Evolutionary conservation across 1,140 invertebrate species (phyloP).

Genomic region (Drosophila carrolli): DNA sequence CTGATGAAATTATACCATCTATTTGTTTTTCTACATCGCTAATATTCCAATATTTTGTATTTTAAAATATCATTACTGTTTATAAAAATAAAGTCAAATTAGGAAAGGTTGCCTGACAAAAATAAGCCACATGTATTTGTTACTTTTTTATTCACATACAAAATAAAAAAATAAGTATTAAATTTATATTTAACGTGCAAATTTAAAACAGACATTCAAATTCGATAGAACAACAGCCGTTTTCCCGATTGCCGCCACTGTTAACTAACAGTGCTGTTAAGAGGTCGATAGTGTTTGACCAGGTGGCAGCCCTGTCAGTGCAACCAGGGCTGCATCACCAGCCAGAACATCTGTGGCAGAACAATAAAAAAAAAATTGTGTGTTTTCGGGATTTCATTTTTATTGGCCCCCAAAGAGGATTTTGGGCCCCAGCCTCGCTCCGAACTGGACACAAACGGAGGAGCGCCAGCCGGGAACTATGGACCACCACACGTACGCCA

Average conservation of each 20-base stretch:
- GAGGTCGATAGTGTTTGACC: too few relatives aligned
- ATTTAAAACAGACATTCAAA: not conserved
- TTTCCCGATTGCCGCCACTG: not conserved
- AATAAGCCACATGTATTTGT: too few relatives aligned
- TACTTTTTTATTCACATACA: too few relatives aligned
- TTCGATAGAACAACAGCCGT: not conserved
- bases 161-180: too few relatives aligned
- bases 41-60: too few relatives aligned
- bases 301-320: not conserved
- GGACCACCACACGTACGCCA: conserved; percentile 81
- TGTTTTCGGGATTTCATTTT: not conserved
- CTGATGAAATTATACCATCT: not conserved
- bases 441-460: too few relatives aligned
- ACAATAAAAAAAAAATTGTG: conserved; percentile 2
- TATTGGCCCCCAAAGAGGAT: not conserved
- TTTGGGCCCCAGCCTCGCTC: not conserved
- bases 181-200: not conserved
- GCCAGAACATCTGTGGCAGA: conserved; percentile 7
- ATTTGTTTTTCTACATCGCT: not conserved
- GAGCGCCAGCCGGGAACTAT: conserved; percentile 17
- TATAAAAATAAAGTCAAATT: too few relatives aligned
- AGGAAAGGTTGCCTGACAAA: too few relatives aligned
- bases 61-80: too few relatives aligned
- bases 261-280: not conserved
- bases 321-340: not conserved